phyloP scores from a whole-genome alignment of 2,888 invertebrate genomes.

The Lycaena phlaeas region DNA sequence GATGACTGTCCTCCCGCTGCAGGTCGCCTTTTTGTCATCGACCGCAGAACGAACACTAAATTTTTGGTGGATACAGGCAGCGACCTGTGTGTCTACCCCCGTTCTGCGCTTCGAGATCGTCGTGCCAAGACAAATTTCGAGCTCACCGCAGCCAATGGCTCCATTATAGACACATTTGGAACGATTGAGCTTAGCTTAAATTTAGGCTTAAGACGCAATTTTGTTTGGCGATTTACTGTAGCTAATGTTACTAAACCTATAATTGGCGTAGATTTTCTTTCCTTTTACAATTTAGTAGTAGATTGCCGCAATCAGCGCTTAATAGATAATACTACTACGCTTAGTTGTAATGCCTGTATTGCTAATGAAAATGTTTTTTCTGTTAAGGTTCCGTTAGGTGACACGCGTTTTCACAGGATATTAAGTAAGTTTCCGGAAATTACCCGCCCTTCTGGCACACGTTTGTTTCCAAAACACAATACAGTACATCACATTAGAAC shows the following conservation, averaged over 20 bases:
- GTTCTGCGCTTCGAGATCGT: conserved; percentile 5
- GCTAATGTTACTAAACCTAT: background rate
- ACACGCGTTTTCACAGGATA: background rate
- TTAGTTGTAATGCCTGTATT: background rate
- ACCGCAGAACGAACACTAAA: background rate
- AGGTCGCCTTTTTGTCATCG: conserved; percentile 19
- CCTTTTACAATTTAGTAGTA: background rate
- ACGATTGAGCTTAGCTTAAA: conserved; percentile 11
- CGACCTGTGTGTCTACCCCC: conserved; percentile 17
- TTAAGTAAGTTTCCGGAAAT: background rate
- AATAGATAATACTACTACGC: background rate
- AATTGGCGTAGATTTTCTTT: background rate
- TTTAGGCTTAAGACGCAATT: conserved; percentile 11
- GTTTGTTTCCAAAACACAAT: background rate
- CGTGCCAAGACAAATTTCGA: conserved; percentile 10
- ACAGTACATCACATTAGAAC: background rate
- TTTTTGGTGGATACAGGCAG: conserved; percentile 5
- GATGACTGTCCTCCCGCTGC: conserved; percentile 19
- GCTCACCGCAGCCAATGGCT: conserved; percentile 17
- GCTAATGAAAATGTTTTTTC: background rate
- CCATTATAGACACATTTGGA: conserved; percentile 15
- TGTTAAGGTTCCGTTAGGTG: background rate
- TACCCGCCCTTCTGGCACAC: background rate
- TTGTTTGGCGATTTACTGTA: background rate
- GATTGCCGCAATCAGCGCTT: background rate